These are phyloP conservation scores for Heliconius eleuchia DNA, from an alignment of 1,140 invertebrate species.

Conservation along the genomic window DNA sequence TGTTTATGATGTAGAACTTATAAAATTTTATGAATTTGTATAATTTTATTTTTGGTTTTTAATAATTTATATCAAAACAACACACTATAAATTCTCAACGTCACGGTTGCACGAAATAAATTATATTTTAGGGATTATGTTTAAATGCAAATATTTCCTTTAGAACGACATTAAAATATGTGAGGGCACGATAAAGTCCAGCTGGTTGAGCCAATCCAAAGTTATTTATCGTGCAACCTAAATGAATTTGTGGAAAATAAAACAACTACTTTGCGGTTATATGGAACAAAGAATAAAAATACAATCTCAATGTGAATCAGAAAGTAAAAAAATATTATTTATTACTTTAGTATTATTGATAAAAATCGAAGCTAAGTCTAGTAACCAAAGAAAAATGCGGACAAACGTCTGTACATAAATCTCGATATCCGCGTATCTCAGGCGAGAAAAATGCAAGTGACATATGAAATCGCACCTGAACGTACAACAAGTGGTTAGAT, in stretches of 20 bases:
- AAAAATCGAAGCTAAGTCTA: conserved; percentile 11
- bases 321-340: conserved; percentile 19
- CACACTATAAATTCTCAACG: conserved; percentile 18
- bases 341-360: conserved; percentile 17
- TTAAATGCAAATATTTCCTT: conserved; percentile 6
- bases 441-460: conserved; percentile 42
- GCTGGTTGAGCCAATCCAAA: background rate
- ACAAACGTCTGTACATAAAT: conserved; percentile 36
- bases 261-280: background rate
- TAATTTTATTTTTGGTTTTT: background rate
- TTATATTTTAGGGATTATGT: conserved; percentile 15
- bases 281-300: conserved; percentile 10
- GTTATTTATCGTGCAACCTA: conserved; percentile 26
- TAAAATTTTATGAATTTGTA: background rate
- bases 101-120: background rate
- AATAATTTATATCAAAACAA: conserved; percentile 20
- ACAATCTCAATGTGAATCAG: conserved; percentile 24
- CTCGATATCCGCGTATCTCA: conserved; percentile 43
- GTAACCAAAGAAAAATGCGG: conserved; percentile 37
- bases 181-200: background rate
- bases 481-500: conserved; percentile 27
- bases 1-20: background rate
- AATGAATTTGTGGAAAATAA: background rate
- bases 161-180: conserved; percentile 1
- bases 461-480: conserved; percentile 39